These are phyloP conservation scores for Caenorhabditis sulstoni DNA, from an alignment of 2,888 invertebrate genomes.

Conservation along the genomic window DNA sequence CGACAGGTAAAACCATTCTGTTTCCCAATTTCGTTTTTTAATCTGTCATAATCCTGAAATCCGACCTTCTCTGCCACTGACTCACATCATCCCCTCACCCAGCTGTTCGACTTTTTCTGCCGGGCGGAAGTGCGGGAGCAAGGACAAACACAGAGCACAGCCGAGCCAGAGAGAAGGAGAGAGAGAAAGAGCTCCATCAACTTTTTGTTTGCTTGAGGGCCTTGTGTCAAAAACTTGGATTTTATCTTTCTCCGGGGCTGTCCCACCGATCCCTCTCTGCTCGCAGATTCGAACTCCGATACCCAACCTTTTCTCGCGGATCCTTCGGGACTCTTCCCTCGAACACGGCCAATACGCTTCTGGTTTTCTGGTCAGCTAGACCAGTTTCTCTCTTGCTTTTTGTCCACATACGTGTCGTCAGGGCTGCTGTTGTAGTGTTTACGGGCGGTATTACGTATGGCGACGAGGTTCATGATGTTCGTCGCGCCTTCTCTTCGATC, in stretches of 20 bases:
- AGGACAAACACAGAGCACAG: slow-evolving; percentile 30
- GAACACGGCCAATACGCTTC: slow-evolving; percentile 36
- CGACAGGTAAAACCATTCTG: slow-evolving; percentile 6
- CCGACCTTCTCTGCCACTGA: background rate
- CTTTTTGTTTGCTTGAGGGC: slow-evolving; percentile 51
- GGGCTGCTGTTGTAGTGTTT: slow-evolving; percentile 25
- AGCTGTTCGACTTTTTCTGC: slow-evolving; percentile 49
- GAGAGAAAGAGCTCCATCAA: slow-evolving; percentile 16
- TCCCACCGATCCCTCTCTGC: too few species aligned
- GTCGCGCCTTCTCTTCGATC: background rate
- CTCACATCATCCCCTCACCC: slow-evolving; percentile 17
- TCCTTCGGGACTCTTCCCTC: background rate
- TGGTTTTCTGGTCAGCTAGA: slow-evolving; percentile 32
- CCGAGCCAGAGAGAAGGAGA: background rate
- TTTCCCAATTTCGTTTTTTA: slow-evolving; percentile 13
- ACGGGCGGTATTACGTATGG: slow-evolving; percentile 36
- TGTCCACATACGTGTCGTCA: slow-evolving; percentile 19
- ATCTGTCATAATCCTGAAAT: slow-evolving; percentile 21
- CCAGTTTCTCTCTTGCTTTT: slow-evolving; percentile 49
- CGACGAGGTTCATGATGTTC: slow-evolving; percentile 29
- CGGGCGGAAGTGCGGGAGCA: slow-evolving; percentile 42
- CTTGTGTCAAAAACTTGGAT: slow-evolving; percentile 45
- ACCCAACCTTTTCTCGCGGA: slow-evolving; percentile 4
- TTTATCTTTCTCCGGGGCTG: too few species aligned
- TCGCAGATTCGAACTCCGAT: slow-evolving; percentile 6